Conservation (phyloP, 2,113 vertebrate species). For the Amphiprion ocellaris region DNA sequence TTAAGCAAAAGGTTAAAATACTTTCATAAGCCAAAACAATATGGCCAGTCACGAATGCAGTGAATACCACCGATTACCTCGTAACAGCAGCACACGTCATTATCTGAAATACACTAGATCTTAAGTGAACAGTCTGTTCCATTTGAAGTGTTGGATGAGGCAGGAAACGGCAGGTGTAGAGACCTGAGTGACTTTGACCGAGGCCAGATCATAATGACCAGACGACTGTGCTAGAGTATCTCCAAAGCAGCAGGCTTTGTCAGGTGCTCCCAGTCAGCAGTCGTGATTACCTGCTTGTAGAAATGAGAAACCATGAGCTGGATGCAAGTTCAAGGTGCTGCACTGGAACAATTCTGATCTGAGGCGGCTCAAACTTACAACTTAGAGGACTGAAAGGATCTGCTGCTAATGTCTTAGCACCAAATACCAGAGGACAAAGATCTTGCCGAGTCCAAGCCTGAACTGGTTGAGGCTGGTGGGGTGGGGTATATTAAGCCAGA, state of each 20-base stretch:
- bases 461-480: no score
- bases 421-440: neutral
- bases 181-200: neutral
- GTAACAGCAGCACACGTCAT: neutral
- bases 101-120: neutral
- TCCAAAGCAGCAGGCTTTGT: neutral
- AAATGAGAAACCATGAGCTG: neutral
- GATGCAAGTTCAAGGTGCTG: neutral
- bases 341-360: neutral
- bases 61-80: neutral
- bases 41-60: no score
- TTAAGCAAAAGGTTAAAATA: constrained; percentile 31
- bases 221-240: neutral
- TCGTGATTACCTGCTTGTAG: neutral
- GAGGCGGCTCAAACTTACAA: no score
- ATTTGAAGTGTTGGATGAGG: neutral
- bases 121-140: neutral
- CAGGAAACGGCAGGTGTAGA: neutral
- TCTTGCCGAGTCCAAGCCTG: neutral
- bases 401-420: no score
- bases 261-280: neutral
- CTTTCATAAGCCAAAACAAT: neutral
- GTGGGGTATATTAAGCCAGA: neutral
- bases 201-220: neutral
- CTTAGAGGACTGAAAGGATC: no score